Evolutionary conservation across 2,888 invertebrate species (phyloP).

Genomic region (Melieria crassipennis): DNA sequence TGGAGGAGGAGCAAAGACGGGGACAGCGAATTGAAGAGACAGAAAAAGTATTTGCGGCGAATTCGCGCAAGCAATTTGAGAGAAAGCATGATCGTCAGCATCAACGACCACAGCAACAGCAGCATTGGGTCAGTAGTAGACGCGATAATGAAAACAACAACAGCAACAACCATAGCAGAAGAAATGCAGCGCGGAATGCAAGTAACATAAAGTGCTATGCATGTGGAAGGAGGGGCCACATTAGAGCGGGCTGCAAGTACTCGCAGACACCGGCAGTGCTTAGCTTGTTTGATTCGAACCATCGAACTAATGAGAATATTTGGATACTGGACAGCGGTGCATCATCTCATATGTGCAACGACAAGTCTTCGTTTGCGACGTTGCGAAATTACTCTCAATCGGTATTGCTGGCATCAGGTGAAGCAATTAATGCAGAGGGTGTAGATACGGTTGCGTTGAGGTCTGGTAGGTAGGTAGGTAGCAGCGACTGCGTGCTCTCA

Average conservation of each 20-base stretch:
- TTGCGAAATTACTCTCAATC: not conserved
- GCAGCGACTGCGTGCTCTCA: too few relatives aligned
- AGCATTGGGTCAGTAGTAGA: not conserved
- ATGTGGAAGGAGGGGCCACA: too few relatives aligned
- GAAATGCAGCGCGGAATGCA: not conserved
- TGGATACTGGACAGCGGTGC: constrained; percentile 15
- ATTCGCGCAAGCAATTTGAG: not conserved
- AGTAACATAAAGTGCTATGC: not conserved
- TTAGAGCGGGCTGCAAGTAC: too few relatives aligned
- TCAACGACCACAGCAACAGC: too few relatives aligned
- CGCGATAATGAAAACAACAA: constrained; percentile 2
- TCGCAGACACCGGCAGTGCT: too few relatives aligned
- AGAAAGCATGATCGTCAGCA: too few relatives aligned
- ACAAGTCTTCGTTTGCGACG: not conserved
- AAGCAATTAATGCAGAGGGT: constrained; percentile 1
- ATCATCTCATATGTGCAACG: constrained; percentile 2
- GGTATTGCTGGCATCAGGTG: not conserved
- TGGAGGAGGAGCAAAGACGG: not conserved
- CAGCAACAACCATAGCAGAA: too few relatives aligned
- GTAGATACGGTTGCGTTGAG: constrained; percentile 5
- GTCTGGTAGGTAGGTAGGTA: too few relatives aligned
- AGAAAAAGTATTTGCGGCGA: not conserved
- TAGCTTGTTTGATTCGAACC: too few relatives aligned
- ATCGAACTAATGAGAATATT: not conserved
- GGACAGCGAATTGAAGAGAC: not conserved